Conservation (phyloP, 1,140 invertebrate species). For the Microplitis mediator region DNA sequence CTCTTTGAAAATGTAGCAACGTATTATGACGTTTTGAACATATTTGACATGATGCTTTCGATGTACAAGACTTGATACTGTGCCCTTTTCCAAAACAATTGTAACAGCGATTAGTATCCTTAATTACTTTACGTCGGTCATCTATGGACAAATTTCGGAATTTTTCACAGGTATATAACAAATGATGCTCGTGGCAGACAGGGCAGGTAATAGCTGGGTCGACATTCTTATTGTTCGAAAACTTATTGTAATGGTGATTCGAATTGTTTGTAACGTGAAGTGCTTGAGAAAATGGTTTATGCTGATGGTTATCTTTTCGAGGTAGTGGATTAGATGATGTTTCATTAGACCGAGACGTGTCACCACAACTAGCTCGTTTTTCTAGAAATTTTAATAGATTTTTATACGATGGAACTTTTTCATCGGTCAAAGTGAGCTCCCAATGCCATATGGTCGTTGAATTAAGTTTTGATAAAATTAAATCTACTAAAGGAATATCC, state of each 20-base stretch:
- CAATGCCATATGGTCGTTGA: background rate
- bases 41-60: background rate
- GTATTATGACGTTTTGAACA: background rate
- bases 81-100: conserved; percentile 16
- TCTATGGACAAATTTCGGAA: background rate
- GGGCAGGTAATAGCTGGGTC: background rate
- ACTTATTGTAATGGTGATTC: background rate
- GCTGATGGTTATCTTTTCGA: background rate
- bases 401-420: conserved; percentile 6
- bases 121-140: conserved; percentile 4
- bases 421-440: conserved; percentile 16
- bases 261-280: background rate
- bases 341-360: background rate
- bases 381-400: conserved; percentile 11
- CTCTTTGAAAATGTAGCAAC: background rate
- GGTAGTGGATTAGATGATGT: background rate
- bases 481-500: conserved; percentile 25
- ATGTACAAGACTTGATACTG: background rate
- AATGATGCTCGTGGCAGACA: background rate
- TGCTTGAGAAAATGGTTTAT: background rate
- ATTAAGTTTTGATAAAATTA: conserved; percentile 25
- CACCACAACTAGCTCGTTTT: conserved; percentile 4
- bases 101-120: background rate
- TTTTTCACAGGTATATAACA: conserved; percentile 8
- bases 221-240: background rate